Conservation (phyloP, 2,113 vertebrate species). For the Tor tambroides region DNA sequence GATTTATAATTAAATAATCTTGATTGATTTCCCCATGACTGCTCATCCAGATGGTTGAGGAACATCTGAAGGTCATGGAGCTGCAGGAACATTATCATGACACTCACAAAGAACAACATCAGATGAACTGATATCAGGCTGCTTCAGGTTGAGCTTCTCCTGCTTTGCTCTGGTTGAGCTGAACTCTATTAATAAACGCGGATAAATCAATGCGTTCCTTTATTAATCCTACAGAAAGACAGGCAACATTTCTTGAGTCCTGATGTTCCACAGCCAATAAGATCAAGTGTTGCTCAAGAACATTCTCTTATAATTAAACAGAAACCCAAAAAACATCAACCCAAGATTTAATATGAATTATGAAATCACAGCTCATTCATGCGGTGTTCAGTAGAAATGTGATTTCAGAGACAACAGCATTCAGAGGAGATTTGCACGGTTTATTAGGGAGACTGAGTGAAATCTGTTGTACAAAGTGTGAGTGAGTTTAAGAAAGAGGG, state of each 20-base stretch:
- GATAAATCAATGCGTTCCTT: conserved; percentile 1
- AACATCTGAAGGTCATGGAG: neutral
- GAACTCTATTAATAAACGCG: neutral
- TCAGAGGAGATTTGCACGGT: conserved; percentile 1
- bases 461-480: conserved; percentile 58
- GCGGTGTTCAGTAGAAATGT: neutral
- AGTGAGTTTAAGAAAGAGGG: conserved; percentile 51
- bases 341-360: too few relatives aligned
- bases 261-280: neutral
- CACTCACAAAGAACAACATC: neutral
- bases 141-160: neutral
- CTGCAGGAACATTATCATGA: too few relatives aligned
- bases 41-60: neutral
- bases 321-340: too few relatives aligned
- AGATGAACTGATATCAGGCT: neutral
- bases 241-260: neutral
- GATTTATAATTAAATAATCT: neutral
- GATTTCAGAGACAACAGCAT: neutral
- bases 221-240: neutral
- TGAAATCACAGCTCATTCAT: neutral
- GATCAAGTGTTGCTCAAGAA: neutral
- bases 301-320: neutral
- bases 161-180: neutral
- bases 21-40: neutral
- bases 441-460: conserved; percentile 56